A percentile compares a stretch with the other conserved stretches of the same genome.
These are phyloP conservation scores for Nasonia giraulti DNA, from an alignment of 1,140 invertebrate species.

Conservation along the genomic window DNA sequence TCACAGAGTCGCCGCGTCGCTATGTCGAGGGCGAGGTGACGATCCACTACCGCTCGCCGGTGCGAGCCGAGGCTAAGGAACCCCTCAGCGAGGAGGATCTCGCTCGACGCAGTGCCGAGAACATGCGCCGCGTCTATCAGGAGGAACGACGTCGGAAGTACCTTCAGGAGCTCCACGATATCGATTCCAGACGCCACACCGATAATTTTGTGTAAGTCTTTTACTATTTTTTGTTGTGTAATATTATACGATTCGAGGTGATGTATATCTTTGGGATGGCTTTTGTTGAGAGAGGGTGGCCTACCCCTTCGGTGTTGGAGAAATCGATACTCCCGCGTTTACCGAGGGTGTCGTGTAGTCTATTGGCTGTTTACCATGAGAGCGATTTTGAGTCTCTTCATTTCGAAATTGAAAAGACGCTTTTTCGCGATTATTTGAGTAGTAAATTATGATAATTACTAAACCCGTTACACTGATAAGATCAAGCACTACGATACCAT, in stretches of 20 bases:
- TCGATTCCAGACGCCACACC: conserved; percentile 91
- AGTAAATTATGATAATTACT: too few species aligned
- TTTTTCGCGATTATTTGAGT: too few species aligned
- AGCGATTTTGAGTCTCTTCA: too few species aligned
- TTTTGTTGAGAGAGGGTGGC: too few species aligned
- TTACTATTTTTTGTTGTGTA: not conserved
- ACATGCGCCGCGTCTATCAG: conserved; percentile 92
- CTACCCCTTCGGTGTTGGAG: too few species aligned
- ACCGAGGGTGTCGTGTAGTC: too few species aligned
- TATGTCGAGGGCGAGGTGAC: conserved; percentile 95
- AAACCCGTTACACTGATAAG: not conserved
- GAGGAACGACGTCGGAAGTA: conserved; percentile 91
- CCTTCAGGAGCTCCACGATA: conserved; percentile 92
- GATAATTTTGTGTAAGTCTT: conserved; percentile 88
- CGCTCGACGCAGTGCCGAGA: conserved; percentile 87
- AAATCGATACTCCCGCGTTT: too few species aligned
- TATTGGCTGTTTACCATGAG: too few species aligned
- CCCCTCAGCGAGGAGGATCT: conserved; percentile 88
- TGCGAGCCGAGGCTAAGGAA: conserved; percentile 89
- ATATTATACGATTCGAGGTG: too few species aligned
- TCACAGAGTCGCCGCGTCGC: conserved; percentile 85
- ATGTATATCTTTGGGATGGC: too few species aligned
- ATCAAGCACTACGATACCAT: not conserved
- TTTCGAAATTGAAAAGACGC: too few species aligned
- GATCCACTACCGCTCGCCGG: conserved; percentile 92